These are phyloP conservation scores for Melanaphis sacchari DNA, from an alignment of 1,140 invertebrate genomes.

Conservation along the genomic window DNA sequence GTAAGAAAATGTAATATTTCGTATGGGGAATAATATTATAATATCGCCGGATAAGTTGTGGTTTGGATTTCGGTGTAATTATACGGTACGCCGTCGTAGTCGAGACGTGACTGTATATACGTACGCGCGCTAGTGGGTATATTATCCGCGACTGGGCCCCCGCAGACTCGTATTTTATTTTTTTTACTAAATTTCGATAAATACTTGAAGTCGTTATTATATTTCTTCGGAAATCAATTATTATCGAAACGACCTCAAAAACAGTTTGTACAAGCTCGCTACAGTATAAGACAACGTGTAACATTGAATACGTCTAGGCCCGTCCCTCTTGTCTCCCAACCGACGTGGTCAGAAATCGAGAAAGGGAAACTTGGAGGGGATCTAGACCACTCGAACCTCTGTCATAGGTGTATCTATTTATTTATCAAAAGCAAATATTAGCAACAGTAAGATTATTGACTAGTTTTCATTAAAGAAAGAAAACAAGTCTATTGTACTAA, in stretches of 20 bases:
- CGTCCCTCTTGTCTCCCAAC: background rate
- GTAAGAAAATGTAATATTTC: background rate
- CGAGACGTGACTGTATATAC: conserved; percentile 9
- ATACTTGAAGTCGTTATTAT: background rate
- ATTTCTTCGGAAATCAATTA: background rate
- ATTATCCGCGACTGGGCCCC: background rate
- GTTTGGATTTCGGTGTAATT: conserved; percentile 55
- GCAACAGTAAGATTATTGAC: background rate
- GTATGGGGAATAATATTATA: conserved; percentile 21
- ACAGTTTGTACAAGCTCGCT: background rate
- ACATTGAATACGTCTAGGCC: background rate
- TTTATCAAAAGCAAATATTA: background rate
- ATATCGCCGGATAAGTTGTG: conserved; percentile 45
- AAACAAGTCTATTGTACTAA: background rate
- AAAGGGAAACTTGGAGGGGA: background rate
- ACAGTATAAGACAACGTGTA: background rate
- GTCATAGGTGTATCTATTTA: background rate
- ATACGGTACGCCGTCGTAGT: conserved; percentile 24
- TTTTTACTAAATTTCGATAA: conserved; percentile 35
- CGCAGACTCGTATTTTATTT: background rate
- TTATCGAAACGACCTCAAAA: background rate
- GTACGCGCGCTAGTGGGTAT: background rate
- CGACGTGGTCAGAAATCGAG: background rate
- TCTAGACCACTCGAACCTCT: background rate
- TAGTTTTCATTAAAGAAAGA: background rate